Evolutionary conservation across 2,888 invertebrate species (phyloP).

Genomic region (Drosophila kanekoi): DNA sequence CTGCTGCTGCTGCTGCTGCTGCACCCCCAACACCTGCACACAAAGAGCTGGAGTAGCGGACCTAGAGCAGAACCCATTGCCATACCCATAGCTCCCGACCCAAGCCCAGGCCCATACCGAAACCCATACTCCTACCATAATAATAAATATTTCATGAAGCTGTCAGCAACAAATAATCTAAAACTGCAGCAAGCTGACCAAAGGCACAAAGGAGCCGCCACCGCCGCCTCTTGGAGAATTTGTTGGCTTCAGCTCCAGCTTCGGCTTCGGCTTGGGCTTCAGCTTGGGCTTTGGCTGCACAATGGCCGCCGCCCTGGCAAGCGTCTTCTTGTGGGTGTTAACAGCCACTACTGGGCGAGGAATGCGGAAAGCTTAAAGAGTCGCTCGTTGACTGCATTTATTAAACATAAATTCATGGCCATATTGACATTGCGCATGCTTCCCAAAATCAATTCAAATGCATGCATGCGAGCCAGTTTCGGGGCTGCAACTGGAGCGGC

Average conservation of each 20-base stretch:
- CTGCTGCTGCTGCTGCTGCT: constrained; percentile 29
- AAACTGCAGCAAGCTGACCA: constrained; percentile 73
- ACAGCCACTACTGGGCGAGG: constrained; percentile 54
- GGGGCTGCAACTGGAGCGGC: constrained; percentile 11
- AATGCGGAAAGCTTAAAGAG: constrained; percentile 68
- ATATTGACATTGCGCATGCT: constrained; percentile 53
- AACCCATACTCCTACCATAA: constrained; percentile 58
- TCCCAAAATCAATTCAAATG: constrained; percentile 68
- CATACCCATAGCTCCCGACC: constrained; percentile 10
- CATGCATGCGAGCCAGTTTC: constrained; percentile 51
- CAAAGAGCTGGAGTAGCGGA: constrained; percentile 23
- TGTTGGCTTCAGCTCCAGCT: constrained; percentile 23
- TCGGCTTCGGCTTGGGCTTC: constrained; percentile 7
- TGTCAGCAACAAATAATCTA: constrained; percentile 82
- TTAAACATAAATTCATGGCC: constrained; percentile 75
- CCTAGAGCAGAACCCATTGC: constrained; percentile 11
- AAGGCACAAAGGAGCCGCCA: constrained; percentile 77
- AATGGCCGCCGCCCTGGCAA: constrained; percentile 42
- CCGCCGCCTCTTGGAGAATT: constrained; percentile 43
- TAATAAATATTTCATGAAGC: constrained; percentile 82
- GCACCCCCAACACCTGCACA: constrained; percentile 73
- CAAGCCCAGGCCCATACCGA: constrained; percentile 20
- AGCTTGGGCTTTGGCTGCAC: constrained; percentile 24
- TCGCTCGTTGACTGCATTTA: constrained; percentile 58
- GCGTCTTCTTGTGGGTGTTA: constrained; percentile 60